Conservation (phyloP, 2,888 invertebrate species). For the Linnaemya vulpina region DNA sequence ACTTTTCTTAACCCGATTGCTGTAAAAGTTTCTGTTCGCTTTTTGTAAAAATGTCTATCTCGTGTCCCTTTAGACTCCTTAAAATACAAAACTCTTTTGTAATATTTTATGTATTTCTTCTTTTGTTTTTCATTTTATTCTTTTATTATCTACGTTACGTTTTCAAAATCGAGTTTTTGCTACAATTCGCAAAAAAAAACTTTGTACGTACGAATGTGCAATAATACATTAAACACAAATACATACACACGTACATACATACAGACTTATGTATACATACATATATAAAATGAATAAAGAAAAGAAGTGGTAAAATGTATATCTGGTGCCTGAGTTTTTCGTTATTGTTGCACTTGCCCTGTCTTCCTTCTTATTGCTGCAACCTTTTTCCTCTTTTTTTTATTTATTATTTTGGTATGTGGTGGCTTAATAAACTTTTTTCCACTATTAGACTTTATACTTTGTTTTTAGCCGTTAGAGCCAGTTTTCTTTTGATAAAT, state of each 20-base stretch:
- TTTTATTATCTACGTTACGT: conserved; percentile 34
- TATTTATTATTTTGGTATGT: not conserved
- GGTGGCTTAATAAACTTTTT: conserved; percentile 50
- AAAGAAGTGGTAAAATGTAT: conserved; percentile 35
- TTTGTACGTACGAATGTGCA: not conserved
- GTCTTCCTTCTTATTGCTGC: conserved; percentile 50
- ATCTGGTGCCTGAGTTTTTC: conserved; percentile 52
- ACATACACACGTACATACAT: no score
- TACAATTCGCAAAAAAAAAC: conserved; percentile 28
- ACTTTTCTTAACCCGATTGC: conserved; percentile 54
- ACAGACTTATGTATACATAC: no score
- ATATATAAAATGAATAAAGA: conserved; percentile 12
- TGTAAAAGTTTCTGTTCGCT: conserved; percentile 24
- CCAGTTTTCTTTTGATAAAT: conserved; percentile 16
- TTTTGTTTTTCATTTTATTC: conserved; percentile 3
- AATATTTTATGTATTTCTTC: conserved; percentile 55
- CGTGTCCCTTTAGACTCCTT: conserved; percentile 57
- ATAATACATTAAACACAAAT: no score
- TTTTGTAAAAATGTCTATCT: conserved; percentile 40
- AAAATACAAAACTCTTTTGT: conserved; percentile 25
- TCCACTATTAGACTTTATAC: conserved; percentile 44
- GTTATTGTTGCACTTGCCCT: conserved; percentile 63
- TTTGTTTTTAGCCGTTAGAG: conserved; percentile 34
- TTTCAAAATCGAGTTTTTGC: conserved; percentile 61
- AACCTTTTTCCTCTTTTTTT: conserved; percentile 17